These are phyloP conservation scores for Balaeniceps rex DNA, from an alignment of 2,113 vertebrate genomes.

Conservation along the genomic window DNA sequence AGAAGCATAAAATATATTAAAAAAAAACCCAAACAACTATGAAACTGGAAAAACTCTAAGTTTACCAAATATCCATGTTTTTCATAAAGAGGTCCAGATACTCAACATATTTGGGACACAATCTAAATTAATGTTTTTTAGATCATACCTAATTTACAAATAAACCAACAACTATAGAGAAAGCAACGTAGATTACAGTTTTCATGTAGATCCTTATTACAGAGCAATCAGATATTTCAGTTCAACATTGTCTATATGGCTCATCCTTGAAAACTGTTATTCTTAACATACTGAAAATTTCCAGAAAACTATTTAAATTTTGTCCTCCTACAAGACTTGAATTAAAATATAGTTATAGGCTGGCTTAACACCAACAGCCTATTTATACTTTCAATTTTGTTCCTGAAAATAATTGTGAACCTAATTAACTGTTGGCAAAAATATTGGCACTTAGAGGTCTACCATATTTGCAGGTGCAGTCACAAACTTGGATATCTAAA, in stretches of 20 bases:
- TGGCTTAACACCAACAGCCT: conserved; percentile 36
- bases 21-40: neutral
- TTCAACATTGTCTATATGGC: neutral
- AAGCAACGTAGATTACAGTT: neutral
- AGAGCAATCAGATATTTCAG: neutral
- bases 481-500: neutral
- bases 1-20: neutral
- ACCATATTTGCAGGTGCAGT: conserved; percentile 42
- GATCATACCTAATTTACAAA: neutral
- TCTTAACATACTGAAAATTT: neutral
- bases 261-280: neutral
- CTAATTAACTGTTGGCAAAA: conserved; percentile 63
- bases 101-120: neutral
- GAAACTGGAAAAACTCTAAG: neutral
- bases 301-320: neutral
- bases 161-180: neutral
- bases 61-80: neutral
- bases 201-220: neutral
- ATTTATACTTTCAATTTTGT: conserved; percentile 49
- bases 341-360: conserved; percentile 17
- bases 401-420: conserved; percentile 54
- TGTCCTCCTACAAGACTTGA: neutral
- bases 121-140: neutral
- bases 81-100: neutral
- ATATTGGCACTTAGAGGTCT: conserved; percentile 39